phyloP scores from a whole-genome alignment of 2,113 vertebrate species.

The Platichthys stellatus region DNA sequence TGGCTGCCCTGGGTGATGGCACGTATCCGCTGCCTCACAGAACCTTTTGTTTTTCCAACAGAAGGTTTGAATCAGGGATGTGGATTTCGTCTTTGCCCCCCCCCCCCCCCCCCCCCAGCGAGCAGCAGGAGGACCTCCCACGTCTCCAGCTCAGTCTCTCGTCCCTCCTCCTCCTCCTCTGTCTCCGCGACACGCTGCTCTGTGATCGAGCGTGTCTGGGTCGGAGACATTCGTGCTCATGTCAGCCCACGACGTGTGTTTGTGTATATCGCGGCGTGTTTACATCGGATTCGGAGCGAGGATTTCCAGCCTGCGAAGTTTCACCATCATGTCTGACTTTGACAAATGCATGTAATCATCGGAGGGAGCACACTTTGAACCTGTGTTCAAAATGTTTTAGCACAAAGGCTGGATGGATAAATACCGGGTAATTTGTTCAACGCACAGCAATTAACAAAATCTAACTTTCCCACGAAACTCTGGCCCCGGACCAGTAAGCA shows the following conservation, averaged over 20 bases:
- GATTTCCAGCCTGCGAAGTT: conserved; percentile 14
- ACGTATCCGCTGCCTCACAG: conserved; percentile 34
- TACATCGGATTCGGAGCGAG: neutral
- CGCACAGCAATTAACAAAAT: neutral
- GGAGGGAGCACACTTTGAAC: conserved; percentile 4
- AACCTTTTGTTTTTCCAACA: conserved; percentile 51
- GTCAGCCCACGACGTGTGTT: conserved; percentile 23
- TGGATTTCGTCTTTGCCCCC: conserved; percentile 40
- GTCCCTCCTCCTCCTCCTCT: too few relatives aligned
- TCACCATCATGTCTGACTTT: conserved; percentile 38
- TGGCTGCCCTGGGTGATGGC: conserved; percentile 53
- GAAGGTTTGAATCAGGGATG: conserved; percentile 62
- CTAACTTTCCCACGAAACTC: too few relatives aligned
- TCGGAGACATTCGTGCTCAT: conserved; percentile 26
- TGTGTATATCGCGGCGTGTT: conserved; percentile 20
- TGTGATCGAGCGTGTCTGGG: conserved; percentile 21
- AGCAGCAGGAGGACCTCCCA: conserved; percentile 45
- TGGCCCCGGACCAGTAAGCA: too few relatives aligned
- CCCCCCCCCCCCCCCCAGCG: conserved; percentile 1
- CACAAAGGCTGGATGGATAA: neutral
- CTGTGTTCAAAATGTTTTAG: neutral
- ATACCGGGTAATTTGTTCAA: conserved; percentile 11
- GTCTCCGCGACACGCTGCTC: conserved; percentile 18
- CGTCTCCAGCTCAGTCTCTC: conserved; percentile 25
- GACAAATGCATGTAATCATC: neutral